Percentiles rank a stretch among this genome's conserved stretches.
These are phyloP conservation scores for Sceliomorpha sp. DNA, from an alignment of 2,888 invertebrate species.

Conservation along the genomic window DNA sequence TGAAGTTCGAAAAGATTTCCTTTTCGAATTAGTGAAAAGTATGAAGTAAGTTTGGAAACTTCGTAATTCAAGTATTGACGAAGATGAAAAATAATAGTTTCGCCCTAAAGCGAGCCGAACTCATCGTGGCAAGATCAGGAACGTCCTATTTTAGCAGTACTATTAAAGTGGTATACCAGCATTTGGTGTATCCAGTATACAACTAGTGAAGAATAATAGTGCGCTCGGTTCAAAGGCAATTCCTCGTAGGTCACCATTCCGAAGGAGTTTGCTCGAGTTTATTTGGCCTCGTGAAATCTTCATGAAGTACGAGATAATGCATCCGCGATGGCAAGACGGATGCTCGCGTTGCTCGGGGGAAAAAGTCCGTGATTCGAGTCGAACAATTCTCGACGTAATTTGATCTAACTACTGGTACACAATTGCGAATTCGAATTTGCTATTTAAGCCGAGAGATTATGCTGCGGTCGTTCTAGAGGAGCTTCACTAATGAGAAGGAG, in stretches of 20 bases:
- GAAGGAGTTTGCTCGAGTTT: constrained; percentile 53
- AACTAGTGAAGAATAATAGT: constrained; percentile 68
- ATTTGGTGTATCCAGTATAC: constrained; percentile 36
- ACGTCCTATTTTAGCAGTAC: constrained; percentile 39
- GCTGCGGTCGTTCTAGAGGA: constrained; percentile 48
- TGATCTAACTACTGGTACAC: constrained; percentile 48
- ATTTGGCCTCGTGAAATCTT: constrained; percentile 48
- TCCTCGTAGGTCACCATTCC: constrained; percentile 58
- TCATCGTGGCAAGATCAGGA: constrained; percentile 42
- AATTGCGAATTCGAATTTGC: constrained; percentile 46
- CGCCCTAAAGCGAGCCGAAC: constrained; percentile 21
- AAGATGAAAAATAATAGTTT: constrained; percentile 11
- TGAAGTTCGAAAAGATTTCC: constrained; percentile 20
- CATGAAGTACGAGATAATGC: constrained; percentile 30
- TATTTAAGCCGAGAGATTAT: constrained; percentile 54
- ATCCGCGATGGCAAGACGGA: constrained; percentile 46
- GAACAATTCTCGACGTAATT: constrained; percentile 25
- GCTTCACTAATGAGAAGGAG: constrained; percentile 53
- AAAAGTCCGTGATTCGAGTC: constrained; percentile 29
- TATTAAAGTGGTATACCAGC: constrained; percentile 48
- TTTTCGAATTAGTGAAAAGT: neutral
- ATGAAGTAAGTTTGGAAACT: constrained; percentile 3
- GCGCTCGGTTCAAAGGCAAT: constrained; percentile 55
- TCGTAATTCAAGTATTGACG: constrained; percentile 28
- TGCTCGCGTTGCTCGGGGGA: constrained; percentile 30